These are phyloP conservation scores for Macroramphosus scolopax DNA, from an alignment of 2,797 vertebrate species.

Conservation along the genomic window DNA sequence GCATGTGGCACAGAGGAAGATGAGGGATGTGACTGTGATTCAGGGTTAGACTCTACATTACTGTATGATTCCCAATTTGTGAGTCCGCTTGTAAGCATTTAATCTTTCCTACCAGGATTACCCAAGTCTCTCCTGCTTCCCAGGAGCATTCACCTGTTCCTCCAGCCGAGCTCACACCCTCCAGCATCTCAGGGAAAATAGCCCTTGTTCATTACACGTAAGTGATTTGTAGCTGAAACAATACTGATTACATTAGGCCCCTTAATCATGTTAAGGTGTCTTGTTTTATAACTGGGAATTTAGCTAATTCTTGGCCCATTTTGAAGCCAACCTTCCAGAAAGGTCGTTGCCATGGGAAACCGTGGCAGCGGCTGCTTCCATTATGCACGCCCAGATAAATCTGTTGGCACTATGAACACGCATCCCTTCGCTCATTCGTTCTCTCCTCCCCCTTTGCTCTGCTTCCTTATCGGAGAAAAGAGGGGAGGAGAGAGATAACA, in stretches of 20 bases:
- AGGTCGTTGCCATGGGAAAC: constrained; percentile 71
- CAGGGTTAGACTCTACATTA: background rate
- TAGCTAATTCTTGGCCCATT: constrained; percentile 61
- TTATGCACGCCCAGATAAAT: constrained; percentile 65
- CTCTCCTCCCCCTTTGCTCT: constrained; percentile 18
- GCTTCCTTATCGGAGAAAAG: constrained; percentile 35
- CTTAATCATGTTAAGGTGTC: constrained; percentile 67
- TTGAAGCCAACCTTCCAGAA: constrained; percentile 64
- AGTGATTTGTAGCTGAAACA: constrained; percentile 67
- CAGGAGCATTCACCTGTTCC: constrained; percentile 22
- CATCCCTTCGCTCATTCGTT: constrained; percentile 22
- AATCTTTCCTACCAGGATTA: too few species aligned
- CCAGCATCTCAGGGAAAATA: constrained; percentile 12
- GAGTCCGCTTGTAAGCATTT: too few species aligned
- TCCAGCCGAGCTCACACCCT: constrained; percentile 11
- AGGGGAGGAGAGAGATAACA: constrained; percentile 10
- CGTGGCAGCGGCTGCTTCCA: constrained; percentile 49
- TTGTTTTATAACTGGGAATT: constrained; percentile 65
- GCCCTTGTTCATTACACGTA: constrained; percentile 64
- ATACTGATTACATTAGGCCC: constrained; percentile 61
- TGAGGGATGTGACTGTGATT: too few species aligned
- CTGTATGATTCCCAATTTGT: background rate
- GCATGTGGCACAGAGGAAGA: too few species aligned
- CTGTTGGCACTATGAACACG: constrained; percentile 46
- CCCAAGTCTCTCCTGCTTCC: constrained; percentile 8